Evolutionary conservation across 1,140 invertebrate genomes (phyloP).

Genomic region (Sycophaga agraensis): DNA sequence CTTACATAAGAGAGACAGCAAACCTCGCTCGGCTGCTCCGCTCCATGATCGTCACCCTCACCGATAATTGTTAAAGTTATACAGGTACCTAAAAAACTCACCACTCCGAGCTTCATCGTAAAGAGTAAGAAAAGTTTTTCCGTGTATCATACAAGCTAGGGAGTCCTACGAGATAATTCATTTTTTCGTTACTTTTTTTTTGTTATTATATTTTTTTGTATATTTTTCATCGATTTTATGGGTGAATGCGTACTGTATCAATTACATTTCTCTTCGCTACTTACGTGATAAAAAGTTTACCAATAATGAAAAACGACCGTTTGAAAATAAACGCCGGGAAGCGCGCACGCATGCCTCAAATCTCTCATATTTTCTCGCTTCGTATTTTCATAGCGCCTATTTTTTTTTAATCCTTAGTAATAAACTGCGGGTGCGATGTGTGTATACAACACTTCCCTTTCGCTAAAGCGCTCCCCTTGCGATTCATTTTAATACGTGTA

Average conservation of each 20-base stretch:
- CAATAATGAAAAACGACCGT: slow-evolving; percentile 23
- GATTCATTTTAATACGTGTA: background rate
- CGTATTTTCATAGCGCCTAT: too few species aligned
- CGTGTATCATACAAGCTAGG: slow-evolving; percentile 34
- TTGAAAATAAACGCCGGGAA: slow-evolving; percentile 34
- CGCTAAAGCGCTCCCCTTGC: background rate
- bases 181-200: background rate
- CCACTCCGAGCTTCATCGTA: too few species aligned
- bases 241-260: background rate
- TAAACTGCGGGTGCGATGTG: background rate
- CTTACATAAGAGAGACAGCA: too few species aligned
- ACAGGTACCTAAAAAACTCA: slow-evolving; percentile 36
- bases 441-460: background rate
- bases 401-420: background rate
- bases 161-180: slow-evolving; percentile 31
- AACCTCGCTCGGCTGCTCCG: background rate
- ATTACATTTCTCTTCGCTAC: slow-evolving; percentile 21
- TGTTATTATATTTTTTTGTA: background rate
- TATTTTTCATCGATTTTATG: slow-evolving; percentile 11
- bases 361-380: too few species aligned
- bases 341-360: too few species aligned
- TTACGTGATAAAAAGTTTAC: slow-evolving; percentile 33
- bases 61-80: slow-evolving; percentile 26
- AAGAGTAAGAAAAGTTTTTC: slow-evolving; percentile 35
- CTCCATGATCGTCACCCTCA: slow-evolving; percentile 25